These are phyloP conservation scores for Upupa epops DNA, from an alignment of 2,113 vertebrate genomes.

Conservation along the genomic window DNA sequence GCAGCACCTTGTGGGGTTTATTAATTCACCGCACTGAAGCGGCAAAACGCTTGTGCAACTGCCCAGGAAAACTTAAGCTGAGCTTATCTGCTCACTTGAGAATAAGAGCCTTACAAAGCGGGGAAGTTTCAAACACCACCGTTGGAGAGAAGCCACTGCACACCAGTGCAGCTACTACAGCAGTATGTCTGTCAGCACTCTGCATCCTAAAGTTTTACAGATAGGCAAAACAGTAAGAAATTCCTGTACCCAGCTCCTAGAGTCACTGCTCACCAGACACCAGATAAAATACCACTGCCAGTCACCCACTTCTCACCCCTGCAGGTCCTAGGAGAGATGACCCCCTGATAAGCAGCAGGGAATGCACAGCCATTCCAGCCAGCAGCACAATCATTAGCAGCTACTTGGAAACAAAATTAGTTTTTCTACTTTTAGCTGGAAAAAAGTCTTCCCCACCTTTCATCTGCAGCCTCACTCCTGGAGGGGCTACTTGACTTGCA, in stretches of 20 bases:
- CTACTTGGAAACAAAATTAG: background rate
- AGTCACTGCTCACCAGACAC: background rate
- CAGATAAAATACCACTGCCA: background rate
- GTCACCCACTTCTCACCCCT: background rate
- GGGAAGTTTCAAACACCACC: background rate
- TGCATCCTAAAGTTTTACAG: background rate
- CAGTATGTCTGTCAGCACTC: background rate
- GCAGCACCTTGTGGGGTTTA: background rate
- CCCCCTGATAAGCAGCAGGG: background rate
- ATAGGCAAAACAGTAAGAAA: background rate
- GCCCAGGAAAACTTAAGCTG: background rate
- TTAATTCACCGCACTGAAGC: background rate
- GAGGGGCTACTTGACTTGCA: background rate
- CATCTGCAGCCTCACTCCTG: background rate
- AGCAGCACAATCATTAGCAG: background rate
- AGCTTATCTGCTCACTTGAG: background rate
- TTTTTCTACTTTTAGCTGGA: background rate
- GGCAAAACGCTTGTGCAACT: rapidly evolving
- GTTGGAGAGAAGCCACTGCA: background rate
- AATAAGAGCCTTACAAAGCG: background rate
- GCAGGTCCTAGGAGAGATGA: background rate
- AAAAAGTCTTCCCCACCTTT: background rate
- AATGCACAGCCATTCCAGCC: background rate
- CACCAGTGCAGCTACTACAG: background rate
- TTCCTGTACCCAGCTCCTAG: background rate